Conservation (phyloP, 2,113 vertebrate genomes). For the Hylia prasina region DNA sequence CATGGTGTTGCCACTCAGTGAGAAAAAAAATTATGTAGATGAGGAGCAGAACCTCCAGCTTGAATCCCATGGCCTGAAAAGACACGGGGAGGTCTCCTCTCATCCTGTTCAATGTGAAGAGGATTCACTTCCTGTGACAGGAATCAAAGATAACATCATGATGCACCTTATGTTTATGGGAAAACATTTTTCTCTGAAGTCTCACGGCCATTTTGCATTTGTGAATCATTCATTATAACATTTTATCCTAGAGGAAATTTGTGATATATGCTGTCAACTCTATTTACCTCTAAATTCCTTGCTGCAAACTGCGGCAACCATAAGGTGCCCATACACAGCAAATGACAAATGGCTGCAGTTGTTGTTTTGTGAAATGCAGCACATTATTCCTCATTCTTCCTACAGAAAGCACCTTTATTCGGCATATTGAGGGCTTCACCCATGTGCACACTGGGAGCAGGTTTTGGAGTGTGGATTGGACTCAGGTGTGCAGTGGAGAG, state of each 20-base stretch:
- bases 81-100: neutral
- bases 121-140: neutral
- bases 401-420: neutral
- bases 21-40: neutral
- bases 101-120: neutral
- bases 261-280: neutral
- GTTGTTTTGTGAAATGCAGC: neutral
- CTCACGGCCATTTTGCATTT: neutral
- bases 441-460: neutral
- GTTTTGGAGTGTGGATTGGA: neutral
- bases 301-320: neutral
- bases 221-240: neutral
- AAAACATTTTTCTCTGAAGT: neutral
- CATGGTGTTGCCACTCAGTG: neutral
- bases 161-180: neutral
- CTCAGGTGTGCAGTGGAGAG: neutral
- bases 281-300: neutral
- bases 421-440: neutral
- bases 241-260: neutral
- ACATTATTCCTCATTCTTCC: neutral
- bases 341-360: neutral
- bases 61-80: neutral
- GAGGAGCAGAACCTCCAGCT: neutral
- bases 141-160: neutral
- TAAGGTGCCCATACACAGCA: neutral